Evolutionary conservation across 2,888 invertebrate genomes (phyloP).

Genomic region (Mystacides longicornis): DNA sequence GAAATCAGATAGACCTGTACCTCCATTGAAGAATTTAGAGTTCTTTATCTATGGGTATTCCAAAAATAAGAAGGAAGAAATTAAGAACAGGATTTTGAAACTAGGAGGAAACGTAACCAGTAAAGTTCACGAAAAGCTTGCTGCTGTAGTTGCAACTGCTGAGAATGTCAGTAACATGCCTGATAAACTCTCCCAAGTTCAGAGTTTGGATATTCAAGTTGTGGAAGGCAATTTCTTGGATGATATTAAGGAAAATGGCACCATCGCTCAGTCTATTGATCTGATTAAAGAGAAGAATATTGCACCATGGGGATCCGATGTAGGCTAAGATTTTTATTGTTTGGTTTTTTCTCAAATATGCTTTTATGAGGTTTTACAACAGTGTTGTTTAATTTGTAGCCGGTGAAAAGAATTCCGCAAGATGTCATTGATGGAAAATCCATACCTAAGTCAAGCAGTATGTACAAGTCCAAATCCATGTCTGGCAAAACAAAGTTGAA

Average conservation of each 20-base stretch:
- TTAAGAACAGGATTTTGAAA: constrained; percentile 61
- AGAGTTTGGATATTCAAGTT: constrained; percentile 67
- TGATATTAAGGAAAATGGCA: constrained; percentile 53
- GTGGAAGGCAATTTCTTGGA: constrained; percentile 71
- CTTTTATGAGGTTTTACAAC: neutral
- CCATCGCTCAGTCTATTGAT: constrained; percentile 52
- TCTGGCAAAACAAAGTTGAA: constrained; percentile 40
- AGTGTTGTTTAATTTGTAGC: constrained; percentile 31
- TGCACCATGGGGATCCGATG: constrained; percentile 79
- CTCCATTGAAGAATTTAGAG: constrained; percentile 69
- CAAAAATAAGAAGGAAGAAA: constrained; percentile 48
- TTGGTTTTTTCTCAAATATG: neutral
- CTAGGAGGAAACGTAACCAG: constrained; percentile 69
- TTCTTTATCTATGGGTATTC: constrained; percentile 62
- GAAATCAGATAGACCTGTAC: constrained; percentile 30
- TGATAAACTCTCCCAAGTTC: constrained; percentile 57
- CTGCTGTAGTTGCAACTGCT: constrained; percentile 68
- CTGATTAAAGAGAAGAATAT: constrained; percentile 66
- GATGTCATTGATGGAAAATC: constrained; percentile 51
- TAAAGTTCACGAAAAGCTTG: constrained; percentile 56
- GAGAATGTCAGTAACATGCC: constrained; percentile 62
- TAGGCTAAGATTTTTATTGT: constrained; percentile 30
- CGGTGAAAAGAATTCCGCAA: constrained; percentile 44
- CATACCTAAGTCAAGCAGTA: constrained; percentile 51
- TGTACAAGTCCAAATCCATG: constrained; percentile 45